Evolutionary conservation across 2,113 vertebrate species (phyloP), one percentile per base, ranked within the genome.

Genomic region (Eptatretus burgeri): DNA sequence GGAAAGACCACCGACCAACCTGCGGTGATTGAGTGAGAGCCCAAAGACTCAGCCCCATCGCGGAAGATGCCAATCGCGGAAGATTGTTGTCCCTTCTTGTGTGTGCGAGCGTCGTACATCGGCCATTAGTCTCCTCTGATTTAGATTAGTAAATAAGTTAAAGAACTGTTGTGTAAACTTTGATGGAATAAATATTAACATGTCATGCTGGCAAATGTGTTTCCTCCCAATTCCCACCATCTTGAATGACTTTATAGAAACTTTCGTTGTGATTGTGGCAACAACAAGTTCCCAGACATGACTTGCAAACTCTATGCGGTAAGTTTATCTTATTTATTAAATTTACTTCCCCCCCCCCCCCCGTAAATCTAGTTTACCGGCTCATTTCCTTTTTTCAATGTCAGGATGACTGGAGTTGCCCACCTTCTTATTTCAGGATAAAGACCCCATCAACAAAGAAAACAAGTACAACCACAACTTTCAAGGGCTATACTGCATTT

Each of bases 201-300:
- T 7, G 27, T 41, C 27, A 41, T 7, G 3, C 27, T 41, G 27
- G 27, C 27, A 41, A 41, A 41, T 41, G 27, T 41, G 27, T 41
- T 41, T 41, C 27, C 27, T 41, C 27, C 27, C 27, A 41, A 41
- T 41, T 41, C 27, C 27, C 27, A 41, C 27, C 27, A 41, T 7
- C 27, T n/a, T 41, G 7, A 65, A 13, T 49, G 68, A 63, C 64
- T 63, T 74, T 69, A 11, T 65, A 96, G 89, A 74, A 83, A 91
- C 71, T 94, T 96, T 68, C 76, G 83, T 64, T 96, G 89, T 66
- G 89, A 96, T 70, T 96, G 89, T 76, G 89, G 89, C 65, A 96
- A 96, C 65, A 70, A 72, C 71, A 94, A 84, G 65, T 96, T 93
- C 74, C 79, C 77, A 67, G 82, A 78, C 64, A 76, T 91, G 70